Conservation (phyloP, 2,888 invertebrate genomes). For the Priocnemis perturbator region DNA sequence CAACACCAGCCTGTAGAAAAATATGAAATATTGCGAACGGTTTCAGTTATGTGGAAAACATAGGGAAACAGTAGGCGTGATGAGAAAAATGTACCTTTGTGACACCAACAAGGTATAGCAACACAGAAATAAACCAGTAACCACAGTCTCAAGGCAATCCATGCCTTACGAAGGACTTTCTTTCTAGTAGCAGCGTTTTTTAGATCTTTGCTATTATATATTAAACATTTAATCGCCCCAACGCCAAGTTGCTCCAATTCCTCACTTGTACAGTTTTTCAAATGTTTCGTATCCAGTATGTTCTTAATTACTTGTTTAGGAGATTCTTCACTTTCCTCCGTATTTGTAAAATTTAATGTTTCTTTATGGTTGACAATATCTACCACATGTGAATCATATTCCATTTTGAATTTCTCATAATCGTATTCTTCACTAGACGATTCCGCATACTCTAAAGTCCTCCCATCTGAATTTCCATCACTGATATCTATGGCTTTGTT, state of each 20-base stretch:
- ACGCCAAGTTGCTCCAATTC: conserved; percentile 75
- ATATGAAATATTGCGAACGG: background rate
- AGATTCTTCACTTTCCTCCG: conserved; percentile 70
- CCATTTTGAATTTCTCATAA: conserved; percentile 74
- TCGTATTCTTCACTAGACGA: conserved; percentile 66
- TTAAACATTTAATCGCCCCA: conserved; percentile 72
- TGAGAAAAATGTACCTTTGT: conserved; percentile 67
- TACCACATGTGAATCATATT: conserved; percentile 75
- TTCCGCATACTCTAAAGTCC: background rate
- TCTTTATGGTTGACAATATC: conserved; percentile 67
- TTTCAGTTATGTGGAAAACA: background rate
- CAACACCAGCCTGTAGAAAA: conserved; percentile 80
- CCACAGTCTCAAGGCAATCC: conserved; percentile 74
- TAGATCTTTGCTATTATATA: conserved; percentile 68
- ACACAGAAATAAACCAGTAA: conserved; percentile 73
- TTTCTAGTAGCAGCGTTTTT: conserved; percentile 51
- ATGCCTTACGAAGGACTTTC: conserved; percentile 61
- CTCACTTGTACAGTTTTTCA: conserved; percentile 76
- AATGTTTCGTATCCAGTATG: conserved; percentile 67
- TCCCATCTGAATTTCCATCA: background rate
- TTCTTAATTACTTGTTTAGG: conserved; percentile 62
- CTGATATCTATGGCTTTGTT: no score
- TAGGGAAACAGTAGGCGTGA: conserved; percentile 15
- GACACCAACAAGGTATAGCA: conserved; percentile 77
- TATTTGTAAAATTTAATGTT: conserved; percentile 74